A percentile compares a stretch with the other conserved stretches of the same genome.
Conservation (phyloP, 2,888 invertebrate species). For the Drosophila prostipennis region DNA sequence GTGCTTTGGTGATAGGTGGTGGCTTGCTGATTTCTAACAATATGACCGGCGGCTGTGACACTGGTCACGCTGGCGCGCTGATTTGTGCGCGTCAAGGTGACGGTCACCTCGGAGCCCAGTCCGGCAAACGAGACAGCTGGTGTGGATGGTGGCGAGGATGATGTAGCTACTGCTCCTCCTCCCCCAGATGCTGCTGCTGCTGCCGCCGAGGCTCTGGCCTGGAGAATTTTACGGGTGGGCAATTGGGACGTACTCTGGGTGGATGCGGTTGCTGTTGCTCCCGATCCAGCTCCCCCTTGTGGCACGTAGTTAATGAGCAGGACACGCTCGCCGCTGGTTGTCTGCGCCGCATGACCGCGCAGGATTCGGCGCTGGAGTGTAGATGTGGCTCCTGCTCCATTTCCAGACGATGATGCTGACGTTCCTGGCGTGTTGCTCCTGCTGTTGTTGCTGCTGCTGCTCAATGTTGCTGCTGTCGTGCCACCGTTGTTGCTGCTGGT, state of each 20-base stretch:
- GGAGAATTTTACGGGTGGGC: constrained; percentile 75
- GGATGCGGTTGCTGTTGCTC: constrained; percentile 43
- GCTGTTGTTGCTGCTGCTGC: constrained; percentile 42
- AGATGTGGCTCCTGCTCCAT: constrained; percentile 52
- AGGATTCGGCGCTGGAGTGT: constrained; percentile 74
- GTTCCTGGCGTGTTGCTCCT: constrained; percentile 49
- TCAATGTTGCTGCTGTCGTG: constrained; percentile 38
- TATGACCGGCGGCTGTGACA: constrained; percentile 82
- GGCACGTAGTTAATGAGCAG: constrained; percentile 81
- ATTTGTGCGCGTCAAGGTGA: constrained; percentile 78
- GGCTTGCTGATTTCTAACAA: constrained; percentile 78
- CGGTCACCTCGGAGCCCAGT: constrained; percentile 82
- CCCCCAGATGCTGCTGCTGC: constrained; percentile 45
- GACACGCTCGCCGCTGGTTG: constrained; percentile 80
- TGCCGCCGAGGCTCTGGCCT: constrained; percentile 67
- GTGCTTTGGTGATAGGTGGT: constrained; percentile 53
- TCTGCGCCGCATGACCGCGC: constrained; percentile 81
- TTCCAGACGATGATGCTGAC: constrained; percentile 42
- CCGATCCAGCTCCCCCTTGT: constrained; percentile 57
- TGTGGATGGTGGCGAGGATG: constrained; percentile 46
- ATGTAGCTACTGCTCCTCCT: constrained; percentile 33
- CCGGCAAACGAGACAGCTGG: constrained; percentile 80
- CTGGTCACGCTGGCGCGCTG: constrained; percentile 68
- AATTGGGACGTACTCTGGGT: constrained; percentile 55
- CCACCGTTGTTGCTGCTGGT: constrained; percentile 49